Percentiles rank a stretch among this genome's conserved stretches.
These are phyloP conservation scores for Patella depressa DNA, from an alignment of 2,888 invertebrate species.

Conservation along the genomic window DNA sequence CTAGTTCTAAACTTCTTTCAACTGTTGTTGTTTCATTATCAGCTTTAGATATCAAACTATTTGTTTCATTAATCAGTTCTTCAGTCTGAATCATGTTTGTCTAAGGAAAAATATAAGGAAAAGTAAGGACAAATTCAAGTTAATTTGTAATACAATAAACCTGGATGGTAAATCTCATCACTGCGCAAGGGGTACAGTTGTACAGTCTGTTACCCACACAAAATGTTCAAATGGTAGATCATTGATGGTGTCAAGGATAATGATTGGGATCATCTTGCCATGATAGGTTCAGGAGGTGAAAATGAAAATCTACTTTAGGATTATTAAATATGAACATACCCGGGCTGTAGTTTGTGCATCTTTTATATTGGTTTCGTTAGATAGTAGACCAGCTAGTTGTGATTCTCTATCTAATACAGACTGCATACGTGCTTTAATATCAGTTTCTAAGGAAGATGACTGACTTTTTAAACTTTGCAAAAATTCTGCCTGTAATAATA, in stretches of 20 bases:
- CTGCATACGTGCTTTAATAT: background rate
- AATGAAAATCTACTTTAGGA: too few relatives aligned
- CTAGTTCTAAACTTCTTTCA: background rate
- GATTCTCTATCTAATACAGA: background rate
- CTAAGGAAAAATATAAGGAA: too few relatives aligned
- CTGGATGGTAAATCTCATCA: too few relatives aligned
- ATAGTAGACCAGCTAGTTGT: background rate
- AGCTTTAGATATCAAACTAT: background rate
- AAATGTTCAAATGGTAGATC: too few relatives aligned
- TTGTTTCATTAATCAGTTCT: background rate
- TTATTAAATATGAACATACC: background rate
- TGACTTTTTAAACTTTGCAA: background rate
- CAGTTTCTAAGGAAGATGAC: background rate
- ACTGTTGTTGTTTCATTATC: background rate
- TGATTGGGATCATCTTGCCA: too few relatives aligned
- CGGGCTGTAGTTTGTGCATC: background rate
- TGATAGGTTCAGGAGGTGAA: too few relatives aligned
- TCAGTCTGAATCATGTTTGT: too few relatives aligned
- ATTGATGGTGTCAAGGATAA: too few relatives aligned
- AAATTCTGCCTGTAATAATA: background rate
- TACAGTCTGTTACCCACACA: too few relatives aligned
- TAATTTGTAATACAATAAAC: too few relatives aligned
- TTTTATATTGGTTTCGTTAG: background rate
- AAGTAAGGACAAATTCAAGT: too few relatives aligned
- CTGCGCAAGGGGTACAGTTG: too few relatives aligned